These are phyloP conservation scores for Cartodere bifasciata DNA, from an alignment of 2,888 invertebrate species.

Conservation along the genomic window DNA sequence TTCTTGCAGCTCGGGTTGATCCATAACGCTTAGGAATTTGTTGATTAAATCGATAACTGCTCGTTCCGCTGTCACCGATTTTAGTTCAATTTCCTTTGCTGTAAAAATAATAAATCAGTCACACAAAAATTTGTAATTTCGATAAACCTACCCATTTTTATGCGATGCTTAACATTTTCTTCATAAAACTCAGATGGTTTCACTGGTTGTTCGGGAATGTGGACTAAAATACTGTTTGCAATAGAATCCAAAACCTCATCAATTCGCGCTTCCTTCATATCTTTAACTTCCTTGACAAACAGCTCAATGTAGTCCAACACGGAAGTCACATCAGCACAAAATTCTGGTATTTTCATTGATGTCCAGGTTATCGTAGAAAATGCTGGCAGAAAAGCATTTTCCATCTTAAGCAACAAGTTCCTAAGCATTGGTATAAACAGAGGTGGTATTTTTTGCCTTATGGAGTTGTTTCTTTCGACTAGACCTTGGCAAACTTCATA, in stretches of 20 bases:
- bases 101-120: slow-evolving; percentile 10
- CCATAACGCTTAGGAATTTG: slow-evolving; percentile 55
- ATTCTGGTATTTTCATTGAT: slow-evolving; percentile 56
- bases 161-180: slow-evolving; percentile 46
- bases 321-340: slow-evolving; percentile 43
- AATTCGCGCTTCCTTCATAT: slow-evolving; percentile 64
- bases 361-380: slow-evolving; percentile 72
- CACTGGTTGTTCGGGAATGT: slow-evolving; percentile 49
- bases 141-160: slow-evolving; percentile 34
- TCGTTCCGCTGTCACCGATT: slow-evolving; percentile 56
- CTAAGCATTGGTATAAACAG: slow-evolving; percentile 59
- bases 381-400: slow-evolving; percentile 60
- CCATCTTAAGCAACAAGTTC: slow-evolving; percentile 52
- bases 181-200: slow-evolving; percentile 48
- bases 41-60: slow-evolving; percentile 67
- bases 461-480: slow-evolving; percentile 48
- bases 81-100: slow-evolving; percentile 41
- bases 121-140: not conserved
- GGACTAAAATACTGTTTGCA: slow-evolving; percentile 46
- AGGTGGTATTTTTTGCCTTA: slow-evolving; percentile 47
- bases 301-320: slow-evolving; percentile 50
- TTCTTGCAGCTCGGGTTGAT: slow-evolving; percentile 42
- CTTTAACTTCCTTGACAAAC: slow-evolving; percentile 54
- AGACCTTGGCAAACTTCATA: slow-evolving; percentile 48
- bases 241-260: slow-evolving; percentile 55